Evolutionary conservation across 2,113 vertebrate species (phyloP).

Genomic region (Chaenogobius annularis): DNA sequence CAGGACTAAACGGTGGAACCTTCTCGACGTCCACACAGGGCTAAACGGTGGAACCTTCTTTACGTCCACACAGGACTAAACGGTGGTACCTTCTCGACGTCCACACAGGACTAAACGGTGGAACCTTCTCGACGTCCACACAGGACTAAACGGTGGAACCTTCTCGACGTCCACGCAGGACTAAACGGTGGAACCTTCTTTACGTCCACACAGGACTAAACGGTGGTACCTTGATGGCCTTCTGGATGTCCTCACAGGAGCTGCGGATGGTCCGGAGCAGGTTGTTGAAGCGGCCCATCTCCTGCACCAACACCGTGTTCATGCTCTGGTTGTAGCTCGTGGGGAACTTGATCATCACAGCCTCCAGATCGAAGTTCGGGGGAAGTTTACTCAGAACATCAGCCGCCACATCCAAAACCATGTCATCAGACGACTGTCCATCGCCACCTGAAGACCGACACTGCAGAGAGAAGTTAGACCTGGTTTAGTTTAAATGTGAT

Average conservation of each 20-base stretch:
- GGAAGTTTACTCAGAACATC: constrained; percentile 87
- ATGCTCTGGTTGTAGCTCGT: constrained; percentile 89
- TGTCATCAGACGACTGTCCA: constrained; percentile 82
- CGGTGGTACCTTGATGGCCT: constrained; percentile 83
- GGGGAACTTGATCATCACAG: constrained; percentile 82
- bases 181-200: neutral
- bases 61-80: constrained; percentile 76
- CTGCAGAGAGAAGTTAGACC: constrained; percentile 70
- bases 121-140: neutral
- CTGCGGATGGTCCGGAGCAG: constrained; percentile 79
- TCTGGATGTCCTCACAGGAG: constrained; percentile 86
- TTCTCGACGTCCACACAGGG: neutral
- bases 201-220: too few species aligned
- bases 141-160: neutral
- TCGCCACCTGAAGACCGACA: constrained; percentile 79
- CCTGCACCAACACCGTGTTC: constrained; percentile 90
- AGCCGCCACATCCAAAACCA: constrained; percentile 84
- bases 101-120: constrained; percentile 59
- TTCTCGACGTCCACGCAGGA: too few species aligned
- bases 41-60: constrained; percentile 75
- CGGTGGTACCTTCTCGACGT: constrained; percentile 85
- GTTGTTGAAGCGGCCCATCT: constrained; percentile 92
- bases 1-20: constrained; percentile 43
- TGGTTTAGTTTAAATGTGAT: too few species aligned
- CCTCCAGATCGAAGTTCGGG: constrained; percentile 80